phyloP scores from a whole-genome alignment of 2,888 invertebrate genomes.

The Micropterix aruncella region DNA sequence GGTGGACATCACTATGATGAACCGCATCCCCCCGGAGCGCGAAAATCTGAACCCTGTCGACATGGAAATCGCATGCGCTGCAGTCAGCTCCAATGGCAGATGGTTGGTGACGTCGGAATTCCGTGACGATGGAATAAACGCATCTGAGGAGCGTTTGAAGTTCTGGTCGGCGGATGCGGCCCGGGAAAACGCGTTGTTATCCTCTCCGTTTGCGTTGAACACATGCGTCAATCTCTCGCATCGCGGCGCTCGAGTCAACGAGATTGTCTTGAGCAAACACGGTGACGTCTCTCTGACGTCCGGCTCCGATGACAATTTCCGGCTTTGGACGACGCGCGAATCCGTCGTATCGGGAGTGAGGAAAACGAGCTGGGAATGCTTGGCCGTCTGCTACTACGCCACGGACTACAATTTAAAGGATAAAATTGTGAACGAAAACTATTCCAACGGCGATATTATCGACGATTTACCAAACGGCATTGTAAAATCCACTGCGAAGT shows the following conservation, averaged over 20 bases:
- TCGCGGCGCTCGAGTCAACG: slow-evolving; percentile 28
- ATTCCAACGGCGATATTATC: not conserved
- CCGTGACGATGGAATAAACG: slow-evolving; percentile 27
- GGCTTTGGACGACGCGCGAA: slow-evolving; percentile 27
- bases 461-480: not conserved
- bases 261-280: slow-evolving; percentile 23
- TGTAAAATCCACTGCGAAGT: slow-evolving; percentile 13
- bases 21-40: slow-evolving; percentile 27
- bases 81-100: slow-evolving; percentile 23
- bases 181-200: slow-evolving; percentile 15
- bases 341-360: slow-evolving; percentile 5
- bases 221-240: slow-evolving; percentile 32
- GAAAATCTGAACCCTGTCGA: slow-evolving; percentile 29
- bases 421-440: not conserved
- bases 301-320: slow-evolving; percentile 29
- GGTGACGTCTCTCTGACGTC: slow-evolving; percentile 31
- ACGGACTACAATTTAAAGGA: slow-evolving; percentile 25
- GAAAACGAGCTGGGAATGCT: slow-evolving; percentile 21
- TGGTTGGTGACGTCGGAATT: slow-evolving; percentile 35
- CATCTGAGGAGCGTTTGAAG: slow-evolving; percentile 31
- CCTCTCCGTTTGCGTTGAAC: slow-evolving; percentile 23
- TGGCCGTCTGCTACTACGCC: slow-evolving; percentile 33
- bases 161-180: slow-evolving; percentile 20
- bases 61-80: slow-evolving; percentile 30
- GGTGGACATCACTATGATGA: slow-evolving; percentile 33